Percentiles rank a stretch among this genome's conserved stretches.
phyloP scores from a whole-genome alignment of 2,888 invertebrate genomes.

The Nomada goodeniana region DNA sequence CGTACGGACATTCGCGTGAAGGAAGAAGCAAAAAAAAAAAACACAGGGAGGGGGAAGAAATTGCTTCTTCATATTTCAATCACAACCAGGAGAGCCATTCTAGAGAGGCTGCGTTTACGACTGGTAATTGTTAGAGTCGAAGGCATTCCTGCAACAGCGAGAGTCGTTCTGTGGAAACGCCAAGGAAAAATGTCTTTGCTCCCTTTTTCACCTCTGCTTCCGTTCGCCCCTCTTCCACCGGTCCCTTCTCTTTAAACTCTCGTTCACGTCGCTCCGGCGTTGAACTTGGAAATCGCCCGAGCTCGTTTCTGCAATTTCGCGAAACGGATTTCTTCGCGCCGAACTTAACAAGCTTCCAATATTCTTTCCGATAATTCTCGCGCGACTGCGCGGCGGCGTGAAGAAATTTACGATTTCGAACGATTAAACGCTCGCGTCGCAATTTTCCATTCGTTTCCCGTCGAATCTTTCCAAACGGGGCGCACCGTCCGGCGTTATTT shows the following conservation, averaged over 20 bases:
- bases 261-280: conserved; percentile 8
- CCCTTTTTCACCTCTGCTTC: conserved; percentile 34
- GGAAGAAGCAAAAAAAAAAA: not conserved
- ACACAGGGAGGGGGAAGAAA: conserved; percentile 47
- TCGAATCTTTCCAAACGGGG: not conserved
- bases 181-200: conserved; percentile 73
- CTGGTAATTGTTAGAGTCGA: conserved; percentile 80
- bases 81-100: conserved; percentile 60
- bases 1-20: conserved; percentile 8
- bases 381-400: no score
- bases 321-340: not conserved
- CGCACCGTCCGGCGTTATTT: not conserved
- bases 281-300: not conserved
- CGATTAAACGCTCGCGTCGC: no score
- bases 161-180: conserved; percentile 76
- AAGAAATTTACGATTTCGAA: no score
- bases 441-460: not conserved
- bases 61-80: conserved; percentile 80
- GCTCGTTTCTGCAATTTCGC: not conserved
- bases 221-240: conserved; percentile 10
- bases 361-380: not conserved
- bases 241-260: conserved; percentile 12
- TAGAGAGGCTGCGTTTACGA: conserved; percentile 77
- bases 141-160: conserved; percentile 59
- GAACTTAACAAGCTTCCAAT: not conserved